Evolutionary conservation across 2,113 vertebrate genomes (phyloP), one percentile per base, ranked within the genome.

Genomic region (Ammodytes marinus): DNA sequence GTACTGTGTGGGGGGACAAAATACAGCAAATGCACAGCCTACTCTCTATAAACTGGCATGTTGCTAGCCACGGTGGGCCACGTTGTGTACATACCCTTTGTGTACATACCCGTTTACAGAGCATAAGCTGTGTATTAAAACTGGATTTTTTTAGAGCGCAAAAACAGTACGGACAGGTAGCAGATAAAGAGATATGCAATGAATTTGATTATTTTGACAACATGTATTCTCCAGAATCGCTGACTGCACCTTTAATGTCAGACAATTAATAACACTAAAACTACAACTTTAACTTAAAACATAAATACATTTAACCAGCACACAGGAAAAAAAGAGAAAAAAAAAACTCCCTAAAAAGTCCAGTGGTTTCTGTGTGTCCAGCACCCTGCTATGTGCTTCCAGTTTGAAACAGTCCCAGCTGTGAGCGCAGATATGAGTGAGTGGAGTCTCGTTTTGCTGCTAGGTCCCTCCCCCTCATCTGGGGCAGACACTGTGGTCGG

Each of bases 401-500:
- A 35, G n/a, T 40, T 35, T 42, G 67, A 17, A 8, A 14, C 73
- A 86, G 77, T 86, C 79, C 49, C 46, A 40, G 54, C 2, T 2
- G 43, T n/a, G 40, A 14, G n/a, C 5, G 5, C 61, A 59, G 27
- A 79, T 54, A 66, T 8, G 15, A 59, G 57, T 14, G 0, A 59
- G 57, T 14, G 0, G 0, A 49, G 59, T 40, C 50, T 43, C 27
- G 6, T 61, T 58, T 69, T 54, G 75, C 53, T 14, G n/a, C 46
- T 53, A n/a, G 2, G 68, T 43, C 50, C 0, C 11, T 14, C 0
- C 39, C 67, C 39, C 67, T 92, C 91, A 94, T 94, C 92, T 93
- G 0, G 92, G 92, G 69, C 97, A 99, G 93, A 97, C 95, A 93
- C 96, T 96, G 84, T 95, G 88, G 87, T 97, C 97, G 45, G 96